These are phyloP conservation scores for Cacoxenus indagator DNA, from an alignment of 2,888 invertebrate species.

Conservation along the genomic window DNA sequence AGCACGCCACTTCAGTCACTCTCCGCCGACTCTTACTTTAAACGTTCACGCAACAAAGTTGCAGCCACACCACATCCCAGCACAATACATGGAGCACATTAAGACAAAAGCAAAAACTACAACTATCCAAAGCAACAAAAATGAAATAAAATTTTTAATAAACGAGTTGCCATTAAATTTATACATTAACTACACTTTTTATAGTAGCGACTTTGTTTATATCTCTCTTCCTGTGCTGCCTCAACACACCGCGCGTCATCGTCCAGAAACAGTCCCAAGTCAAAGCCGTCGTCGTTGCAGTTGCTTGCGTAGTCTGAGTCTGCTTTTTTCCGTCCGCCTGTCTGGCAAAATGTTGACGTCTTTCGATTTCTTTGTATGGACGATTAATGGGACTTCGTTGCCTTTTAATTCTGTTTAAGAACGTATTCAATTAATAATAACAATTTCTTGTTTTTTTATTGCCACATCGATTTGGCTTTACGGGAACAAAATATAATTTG, in stretches of 20 bases:
- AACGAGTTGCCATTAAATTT: slow-evolving; percentile 71
- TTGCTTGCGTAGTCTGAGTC: not conserved
- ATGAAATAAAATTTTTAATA: slow-evolving; percentile 71
- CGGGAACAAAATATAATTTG: too few relatives aligned
- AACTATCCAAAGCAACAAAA: slow-evolving; percentile 63
- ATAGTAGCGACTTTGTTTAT: slow-evolving; percentile 62
- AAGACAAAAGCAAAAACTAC: slow-evolving; percentile 39
- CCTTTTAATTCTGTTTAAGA: slow-evolving; percentile 20
- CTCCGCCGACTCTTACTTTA: slow-evolving; percentile 34
- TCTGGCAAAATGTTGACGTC: not conserved
- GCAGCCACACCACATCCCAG: slow-evolving; percentile 44
- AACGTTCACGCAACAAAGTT: slow-evolving; percentile 38
- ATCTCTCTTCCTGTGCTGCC: slow-evolving; percentile 32
- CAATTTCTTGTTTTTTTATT: slow-evolving; percentile 13
- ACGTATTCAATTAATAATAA: slow-evolving; percentile 17
- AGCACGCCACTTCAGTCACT: not conserved
- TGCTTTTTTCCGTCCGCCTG: slow-evolving; percentile 22
- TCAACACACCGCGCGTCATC: not conserved
- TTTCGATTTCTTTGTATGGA: slow-evolving; percentile 14
- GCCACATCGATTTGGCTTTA: not conserved
- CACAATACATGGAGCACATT: not conserved
- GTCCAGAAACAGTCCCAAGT: slow-evolving; percentile 10
- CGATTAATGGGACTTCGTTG: slow-evolving; percentile 21
- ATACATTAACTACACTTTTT: slow-evolving; percentile 71
- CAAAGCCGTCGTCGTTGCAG: slow-evolving; percentile 20